These are phyloP conservation scores for Argyresthia albistria DNA, from an alignment of 2,888 invertebrate genomes.

Conservation along the genomic window DNA sequence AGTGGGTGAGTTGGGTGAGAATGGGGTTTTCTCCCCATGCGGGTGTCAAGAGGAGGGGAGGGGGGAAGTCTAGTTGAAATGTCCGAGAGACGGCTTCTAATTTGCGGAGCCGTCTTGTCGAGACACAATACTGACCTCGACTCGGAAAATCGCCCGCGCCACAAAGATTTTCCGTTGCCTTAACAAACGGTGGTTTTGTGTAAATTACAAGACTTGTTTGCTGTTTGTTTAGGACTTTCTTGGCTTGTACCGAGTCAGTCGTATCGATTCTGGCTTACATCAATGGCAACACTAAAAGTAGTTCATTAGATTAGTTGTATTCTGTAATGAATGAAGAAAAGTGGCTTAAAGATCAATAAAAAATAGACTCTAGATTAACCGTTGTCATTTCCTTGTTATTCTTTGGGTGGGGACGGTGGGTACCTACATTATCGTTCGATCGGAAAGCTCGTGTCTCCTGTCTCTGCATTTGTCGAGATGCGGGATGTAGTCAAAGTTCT, in stretches of 20 bases:
- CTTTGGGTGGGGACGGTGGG: too few relatives aligned
- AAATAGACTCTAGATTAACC: too few relatives aligned
- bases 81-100: conserved; percentile 46
- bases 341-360: too few relatives aligned
- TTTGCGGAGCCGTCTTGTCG: conserved; percentile 37
- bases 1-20: conserved; percentile 18
- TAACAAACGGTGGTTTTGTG: conserved; percentile 14
- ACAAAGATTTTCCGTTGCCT: conserved; percentile 23
- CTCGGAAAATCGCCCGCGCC: conserved; percentile 20
- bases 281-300: too few relatives aligned
- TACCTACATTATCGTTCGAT: too few relatives aligned
- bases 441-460: too few relatives aligned
- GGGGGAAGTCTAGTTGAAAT: conserved; percentile 39
- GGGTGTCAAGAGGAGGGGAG: conserved; percentile 21
- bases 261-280: too few relatives aligned
- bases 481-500: neutral
- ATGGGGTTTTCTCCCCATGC: conserved; percentile 22
- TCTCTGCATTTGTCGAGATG: too few relatives aligned
- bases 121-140: conserved; percentile 36
- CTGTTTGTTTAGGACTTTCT: neutral
- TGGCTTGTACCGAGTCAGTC: neutral
- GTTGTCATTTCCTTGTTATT: too few relatives aligned
- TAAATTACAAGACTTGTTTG: conserved; percentile 11
- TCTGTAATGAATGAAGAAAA: too few relatives aligned
- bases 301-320: too few relatives aligned